phyloP scores from a whole-genome alignment of 2,888 invertebrate genomes.

The Synergus itoensis region DNA sequence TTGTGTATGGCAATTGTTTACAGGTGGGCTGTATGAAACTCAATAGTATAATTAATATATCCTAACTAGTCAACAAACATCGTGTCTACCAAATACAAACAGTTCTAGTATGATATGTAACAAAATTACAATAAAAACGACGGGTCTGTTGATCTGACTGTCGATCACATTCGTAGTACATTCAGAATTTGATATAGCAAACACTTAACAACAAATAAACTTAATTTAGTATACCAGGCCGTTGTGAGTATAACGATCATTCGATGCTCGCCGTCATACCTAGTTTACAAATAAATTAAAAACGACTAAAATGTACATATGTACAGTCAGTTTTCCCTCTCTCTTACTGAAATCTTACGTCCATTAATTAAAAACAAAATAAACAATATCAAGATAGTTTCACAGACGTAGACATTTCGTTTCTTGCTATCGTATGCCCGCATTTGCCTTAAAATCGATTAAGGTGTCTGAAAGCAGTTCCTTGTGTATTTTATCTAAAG shows the following conservation, averaged over 20 bases:
- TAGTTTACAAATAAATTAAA: conserved; percentile 21
- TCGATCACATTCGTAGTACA: conserved; percentile 43
- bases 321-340: conserved; percentile 14
- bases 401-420: conserved; percentile 7
- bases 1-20: conserved; percentile 24
- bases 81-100: conserved; percentile 12
- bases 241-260: conserved; percentile 55
- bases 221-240: conserved; percentile 63
- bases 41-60: conserved; percentile 6
- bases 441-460: conserved; percentile 7
- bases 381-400: conserved; percentile 10
- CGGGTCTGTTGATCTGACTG: conserved; percentile 23
- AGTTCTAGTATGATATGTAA: conserved; percentile 20
- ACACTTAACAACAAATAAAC: conserved; percentile 48
- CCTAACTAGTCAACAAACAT: conserved; percentile 28
- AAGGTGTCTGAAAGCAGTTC: not conserved
- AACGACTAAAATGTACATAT: conserved; percentile 31
- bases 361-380: not conserved
- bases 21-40: not conserved
- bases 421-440: conserved; percentile 5
- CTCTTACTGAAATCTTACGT: not conserved
- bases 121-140: conserved; percentile 34
- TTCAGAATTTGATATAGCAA: conserved; percentile 53
- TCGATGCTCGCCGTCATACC: conserved; percentile 46
- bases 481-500: not conserved